phyloP scores from a whole-genome alignment of 2,113 vertebrate species.

The Catagonus wagneri region DNA sequence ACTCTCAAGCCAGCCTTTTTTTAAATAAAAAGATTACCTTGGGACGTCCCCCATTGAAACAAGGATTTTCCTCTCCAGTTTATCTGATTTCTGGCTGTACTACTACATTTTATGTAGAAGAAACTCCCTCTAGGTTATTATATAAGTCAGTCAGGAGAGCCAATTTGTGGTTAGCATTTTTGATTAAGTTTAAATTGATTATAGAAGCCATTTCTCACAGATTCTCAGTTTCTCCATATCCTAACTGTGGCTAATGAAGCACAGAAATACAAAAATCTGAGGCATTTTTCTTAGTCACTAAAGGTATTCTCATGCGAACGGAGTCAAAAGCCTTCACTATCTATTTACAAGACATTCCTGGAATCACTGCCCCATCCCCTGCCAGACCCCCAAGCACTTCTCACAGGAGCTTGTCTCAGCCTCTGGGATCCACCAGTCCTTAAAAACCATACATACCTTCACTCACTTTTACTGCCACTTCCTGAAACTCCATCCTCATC shows the following conservation, averaged over 20 bases:
- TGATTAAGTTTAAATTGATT: slow-evolving; percentile 1
- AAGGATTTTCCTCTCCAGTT: neutral
- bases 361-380: neutral
- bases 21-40: neutral
- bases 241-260: neutral
- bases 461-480: neutral
- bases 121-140: neutral
- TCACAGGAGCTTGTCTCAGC: neutral
- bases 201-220: slow-evolving; percentile 18
- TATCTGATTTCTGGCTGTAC: neutral
- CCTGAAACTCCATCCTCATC: neutral
- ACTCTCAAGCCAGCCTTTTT: neutral
- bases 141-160: neutral
- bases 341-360: neutral
- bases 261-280: neutral
- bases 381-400: neutral
- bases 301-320: neutral
- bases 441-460: neutral
- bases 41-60: neutral
- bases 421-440: neutral
- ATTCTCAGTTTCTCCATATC: neutral
- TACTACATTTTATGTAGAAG: neutral
- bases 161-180: neutral
- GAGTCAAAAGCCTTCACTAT: neutral
- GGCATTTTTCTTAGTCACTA: neutral